These are phyloP conservation scores for mouse (Mus musculus) DNA, from an alignment of 2,113 vertebrate species.

Conservation along the genomic window DNA sequence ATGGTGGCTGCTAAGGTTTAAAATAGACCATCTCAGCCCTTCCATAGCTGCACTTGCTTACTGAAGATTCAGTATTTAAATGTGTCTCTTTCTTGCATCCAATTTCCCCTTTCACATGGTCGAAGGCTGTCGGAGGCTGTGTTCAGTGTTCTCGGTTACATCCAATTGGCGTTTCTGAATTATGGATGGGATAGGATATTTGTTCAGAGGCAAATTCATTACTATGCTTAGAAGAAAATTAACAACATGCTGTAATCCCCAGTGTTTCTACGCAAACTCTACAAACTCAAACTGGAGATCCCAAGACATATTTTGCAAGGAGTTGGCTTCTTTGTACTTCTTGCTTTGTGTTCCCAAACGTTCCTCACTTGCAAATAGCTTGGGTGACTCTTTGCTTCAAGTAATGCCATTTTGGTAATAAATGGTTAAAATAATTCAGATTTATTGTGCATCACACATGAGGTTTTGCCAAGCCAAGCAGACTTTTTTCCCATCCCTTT, in stretches of 20 bases:
- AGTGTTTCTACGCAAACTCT: not conserved
- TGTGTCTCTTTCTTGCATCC: conserved; percentile 26
- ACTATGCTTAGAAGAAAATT: conserved; percentile 2
- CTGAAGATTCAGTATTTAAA: conserved; percentile 24
- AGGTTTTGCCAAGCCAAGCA: conserved; percentile 40
- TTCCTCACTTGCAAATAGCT: not conserved
- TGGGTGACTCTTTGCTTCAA: conserved; percentile 33
- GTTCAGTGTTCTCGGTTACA: not conserved
- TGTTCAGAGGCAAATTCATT: not conserved
- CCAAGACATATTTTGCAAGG: conserved; percentile 20
- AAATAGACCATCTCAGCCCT: conserved; percentile 66
- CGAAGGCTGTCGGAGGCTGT: not conserved
- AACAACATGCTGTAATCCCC: not conserved
- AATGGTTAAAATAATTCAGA: conserved; percentile 43
- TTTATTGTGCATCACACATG: not conserved
- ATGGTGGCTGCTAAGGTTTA: conserved; percentile 45
- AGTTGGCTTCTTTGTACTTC: not conserved
- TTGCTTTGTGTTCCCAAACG: not conserved
- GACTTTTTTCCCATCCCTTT: conserved; percentile 63
- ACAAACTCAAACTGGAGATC: not conserved
- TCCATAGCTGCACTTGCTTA: conserved; percentile 21
- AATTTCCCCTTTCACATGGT: not conserved
- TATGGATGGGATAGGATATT: not conserved
- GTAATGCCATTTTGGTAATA: conserved; percentile 22
- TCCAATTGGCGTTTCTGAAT: not conserved